Conservation (phyloP, 2,888 invertebrate genomes). For the Dioctria linearis region DNA sequence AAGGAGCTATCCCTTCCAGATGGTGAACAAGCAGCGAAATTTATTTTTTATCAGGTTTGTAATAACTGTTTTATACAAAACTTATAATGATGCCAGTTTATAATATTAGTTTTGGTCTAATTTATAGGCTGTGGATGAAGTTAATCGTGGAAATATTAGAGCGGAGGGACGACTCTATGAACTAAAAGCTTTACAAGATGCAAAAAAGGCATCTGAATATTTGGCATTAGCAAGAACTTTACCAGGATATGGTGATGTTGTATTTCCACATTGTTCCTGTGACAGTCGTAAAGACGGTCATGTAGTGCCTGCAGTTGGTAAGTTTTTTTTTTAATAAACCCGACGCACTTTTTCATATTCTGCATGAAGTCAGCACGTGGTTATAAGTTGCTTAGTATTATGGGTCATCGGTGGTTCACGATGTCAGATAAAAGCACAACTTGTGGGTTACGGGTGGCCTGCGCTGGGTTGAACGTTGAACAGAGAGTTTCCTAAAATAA, state of each 20-base stretch:
- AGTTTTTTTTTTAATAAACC: conserved; percentile 66
- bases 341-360: too few relatives aligned
- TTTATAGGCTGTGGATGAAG: conserved; percentile 89
- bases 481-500: too few relatives aligned
- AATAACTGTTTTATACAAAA: too few relatives aligned
- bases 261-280: conserved; percentile 95
- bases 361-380: too few relatives aligned
- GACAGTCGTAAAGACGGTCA: conserved; percentile 92
- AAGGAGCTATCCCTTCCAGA: conserved; percentile 79
- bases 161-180: conserved; percentile 95
- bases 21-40: conserved; percentile 83
- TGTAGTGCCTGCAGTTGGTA: conserved; percentile 83
- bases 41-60: conserved; percentile 87
- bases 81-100: not conserved
- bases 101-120: not conserved
- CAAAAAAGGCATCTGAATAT: conserved; percentile 89
- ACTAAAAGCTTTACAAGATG: conserved; percentile 94
- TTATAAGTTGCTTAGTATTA: not conserved
- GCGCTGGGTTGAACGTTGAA: too few relatives aligned
- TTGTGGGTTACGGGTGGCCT: too few relatives aligned
- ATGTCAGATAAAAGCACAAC: too few relatives aligned
- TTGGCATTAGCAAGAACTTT: conserved; percentile 86
- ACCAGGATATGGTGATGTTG: conserved; percentile 93
- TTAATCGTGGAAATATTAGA: conserved; percentile 91
- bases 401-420: too few relatives aligned